Evolutionary conservation across 2,113 vertebrate species (phyloP), one percentile per base, ranked within the genome.

Genomic region (Etheostoma cragini): DNA sequence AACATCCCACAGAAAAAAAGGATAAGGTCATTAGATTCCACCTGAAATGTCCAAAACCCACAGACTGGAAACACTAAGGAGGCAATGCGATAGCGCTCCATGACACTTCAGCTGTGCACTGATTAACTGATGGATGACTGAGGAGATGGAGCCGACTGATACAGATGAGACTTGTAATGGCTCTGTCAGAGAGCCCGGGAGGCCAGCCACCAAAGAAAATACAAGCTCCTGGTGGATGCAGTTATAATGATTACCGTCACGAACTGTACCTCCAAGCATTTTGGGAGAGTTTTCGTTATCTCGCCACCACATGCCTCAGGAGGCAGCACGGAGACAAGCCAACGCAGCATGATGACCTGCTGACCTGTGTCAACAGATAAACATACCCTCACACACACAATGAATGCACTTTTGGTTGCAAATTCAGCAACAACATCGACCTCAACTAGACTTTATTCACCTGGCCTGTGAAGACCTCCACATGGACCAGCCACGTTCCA

Each of bases 51-150:
- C 22, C 33, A 13, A 24, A 47, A 11, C 10, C 38, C 38, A 11
- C 10, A 1, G 38, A 42, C 10, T 42, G 38, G 10, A 42, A 42
- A 42, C 38, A 42, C 10, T 42, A 8, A 42, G 38, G 38, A 42
- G 38, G 56, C 22, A 30, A 63, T 49, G 50, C n/a, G 6, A 15
- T 4, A 16, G 42, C 24, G 42, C 57, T 63, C 42, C 0, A 16
- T 26, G 83, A 80, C 87, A 68, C 73, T 72, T 52, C 0, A 17
- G 74, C 81, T 70, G 65, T 26, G 30, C 73, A 38, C 79, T 75
- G 87, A 89, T 84, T 52, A 86, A 49, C 87, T 90, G 89, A 91
- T 86, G 86, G 88, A 92, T 91, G 86, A 83, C 74, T 65, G 64
- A 76, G 66, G 42, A 82, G 82, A 87, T 70, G 80, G 78, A 76